Evolutionary conservation across 2,797 vertebrate species (phyloP).

Genomic region (Sebastes goodei): DNA sequence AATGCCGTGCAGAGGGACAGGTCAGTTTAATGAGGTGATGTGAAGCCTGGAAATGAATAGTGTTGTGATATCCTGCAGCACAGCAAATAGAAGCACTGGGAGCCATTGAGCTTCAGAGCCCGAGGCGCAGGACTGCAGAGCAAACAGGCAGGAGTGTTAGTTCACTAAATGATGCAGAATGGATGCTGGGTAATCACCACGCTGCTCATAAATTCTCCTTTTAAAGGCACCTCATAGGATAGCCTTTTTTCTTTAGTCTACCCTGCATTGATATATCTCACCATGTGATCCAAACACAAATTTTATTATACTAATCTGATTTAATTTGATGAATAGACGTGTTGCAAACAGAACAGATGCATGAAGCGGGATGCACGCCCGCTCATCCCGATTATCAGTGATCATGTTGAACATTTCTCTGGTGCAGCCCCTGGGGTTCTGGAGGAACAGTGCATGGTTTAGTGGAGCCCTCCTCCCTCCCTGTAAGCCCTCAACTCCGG

Average conservation of each 20-base stretch:
- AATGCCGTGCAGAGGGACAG: constrained; percentile 55
- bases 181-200: constrained; percentile 63
- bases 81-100: constrained; percentile 70
- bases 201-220: constrained; percentile 39
- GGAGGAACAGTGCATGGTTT: constrained; percentile 59
- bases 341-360: constrained; percentile 1
- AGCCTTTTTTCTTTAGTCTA: constrained; percentile 13
- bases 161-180: constrained; percentile 71
- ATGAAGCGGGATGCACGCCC: constrained; percentile 2
- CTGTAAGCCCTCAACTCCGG: constrained; percentile 64
- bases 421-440: constrained; percentile 66
- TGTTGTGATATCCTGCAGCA: constrained; percentile 67
- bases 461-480: constrained; percentile 64
- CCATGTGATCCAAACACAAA: not conserved
- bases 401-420: constrained; percentile 60
- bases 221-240: constrained; percentile 33
- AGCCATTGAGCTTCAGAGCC: constrained; percentile 62
- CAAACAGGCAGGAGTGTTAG: constrained; percentile 62
- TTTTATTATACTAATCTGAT: not conserved
- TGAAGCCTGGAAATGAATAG: constrained; percentile 70
- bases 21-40: constrained; percentile 72
- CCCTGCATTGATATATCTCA: not conserved
- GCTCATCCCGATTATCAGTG: constrained; percentile 49
- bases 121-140: constrained; percentile 54
- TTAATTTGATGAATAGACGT: constrained; percentile 7